Evolutionary conservation across 2,888 invertebrate genomes (phyloP).

Genomic region (Drosophila paracracens): DNA sequence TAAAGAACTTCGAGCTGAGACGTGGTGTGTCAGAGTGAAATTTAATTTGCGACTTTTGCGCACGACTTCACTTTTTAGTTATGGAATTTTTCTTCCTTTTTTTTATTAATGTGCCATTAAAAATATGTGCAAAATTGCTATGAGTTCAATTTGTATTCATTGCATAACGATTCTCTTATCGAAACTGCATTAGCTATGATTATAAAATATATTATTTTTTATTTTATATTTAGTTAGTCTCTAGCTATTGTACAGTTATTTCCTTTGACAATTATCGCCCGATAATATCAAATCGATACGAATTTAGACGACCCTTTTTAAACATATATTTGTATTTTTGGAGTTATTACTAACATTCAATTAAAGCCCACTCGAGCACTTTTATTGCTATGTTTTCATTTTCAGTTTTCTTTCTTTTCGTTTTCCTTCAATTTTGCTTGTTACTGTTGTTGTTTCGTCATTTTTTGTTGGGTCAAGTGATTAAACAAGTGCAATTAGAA

Average conservation of each 20-base stretch:
- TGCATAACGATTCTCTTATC: background rate
- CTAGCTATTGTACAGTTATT: background rate
- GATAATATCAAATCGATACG: background rate
- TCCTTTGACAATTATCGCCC: no score
- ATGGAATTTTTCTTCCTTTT: background rate
- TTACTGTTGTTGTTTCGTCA: background rate
- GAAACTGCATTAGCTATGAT: background rate
- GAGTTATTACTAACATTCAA: background rate
- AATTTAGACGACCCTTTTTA: background rate
- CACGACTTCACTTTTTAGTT: conserved; percentile 2
- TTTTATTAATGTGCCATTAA: background rate
- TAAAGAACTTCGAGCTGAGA: background rate
- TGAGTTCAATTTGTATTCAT: background rate
- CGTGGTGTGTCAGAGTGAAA: background rate
- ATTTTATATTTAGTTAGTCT: background rate
- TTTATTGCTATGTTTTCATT: background rate
- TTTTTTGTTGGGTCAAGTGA: conserved; percentile 13
- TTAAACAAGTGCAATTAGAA: conserved; percentile 27
- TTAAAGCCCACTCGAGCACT: background rate
- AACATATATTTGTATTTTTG: background rate
- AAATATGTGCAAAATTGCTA: background rate
- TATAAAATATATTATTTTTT: background rate
- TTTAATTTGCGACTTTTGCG: conserved; percentile 11
- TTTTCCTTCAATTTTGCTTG: background rate
- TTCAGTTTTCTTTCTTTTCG: background rate